A percentile compares a stretch with the other conserved stretches of the same genome.
Conservation (phyloP, 1,140 invertebrate species). For the Euura saliciscinereae region DNA sequence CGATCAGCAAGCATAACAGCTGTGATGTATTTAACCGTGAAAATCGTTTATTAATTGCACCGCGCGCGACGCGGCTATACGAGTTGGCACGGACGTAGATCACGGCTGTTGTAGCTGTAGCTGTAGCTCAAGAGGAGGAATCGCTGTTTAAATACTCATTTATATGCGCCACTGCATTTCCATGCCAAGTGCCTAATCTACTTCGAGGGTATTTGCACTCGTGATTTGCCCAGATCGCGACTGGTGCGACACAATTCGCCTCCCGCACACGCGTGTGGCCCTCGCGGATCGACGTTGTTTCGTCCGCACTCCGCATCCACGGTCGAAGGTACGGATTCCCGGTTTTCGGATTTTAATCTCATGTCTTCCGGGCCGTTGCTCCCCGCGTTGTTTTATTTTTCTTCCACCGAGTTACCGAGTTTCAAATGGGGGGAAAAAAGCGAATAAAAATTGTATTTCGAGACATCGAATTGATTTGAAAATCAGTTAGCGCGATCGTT, state of each 20-base stretch:
- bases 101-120: too few species aligned
- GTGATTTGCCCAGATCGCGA: not conserved
- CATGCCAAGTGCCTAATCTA: conserved; percentile 7
- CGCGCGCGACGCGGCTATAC: not conserved
- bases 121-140: not conserved
- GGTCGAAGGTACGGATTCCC: too few species aligned
- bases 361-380: not conserved
- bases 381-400: too few species aligned
- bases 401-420: too few species aligned
- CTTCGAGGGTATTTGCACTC: conserved; percentile 4
- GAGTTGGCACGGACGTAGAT: too few species aligned
- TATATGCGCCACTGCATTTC: conserved; percentile 1
- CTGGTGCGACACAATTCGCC: not conserved
- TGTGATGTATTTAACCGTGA: too few species aligned
- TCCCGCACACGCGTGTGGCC: not conserved
- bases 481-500: too few species aligned
- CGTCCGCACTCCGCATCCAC: too few species aligned
- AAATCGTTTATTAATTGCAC: not conserved
- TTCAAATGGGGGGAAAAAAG: not conserved
- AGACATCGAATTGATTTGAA: too few species aligned
- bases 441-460: not conserved
- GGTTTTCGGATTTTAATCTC: too few species aligned
- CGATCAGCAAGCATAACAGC: not conserved
- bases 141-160: conserved; percentile 5
- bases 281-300: too few species aligned